Evolutionary conservation across 37 sponge, comb jelly and placozoan species (phyloP), one percentile per base, ranked within the genome.

Genomic region (Diacarnus erythraeanus): DNA sequence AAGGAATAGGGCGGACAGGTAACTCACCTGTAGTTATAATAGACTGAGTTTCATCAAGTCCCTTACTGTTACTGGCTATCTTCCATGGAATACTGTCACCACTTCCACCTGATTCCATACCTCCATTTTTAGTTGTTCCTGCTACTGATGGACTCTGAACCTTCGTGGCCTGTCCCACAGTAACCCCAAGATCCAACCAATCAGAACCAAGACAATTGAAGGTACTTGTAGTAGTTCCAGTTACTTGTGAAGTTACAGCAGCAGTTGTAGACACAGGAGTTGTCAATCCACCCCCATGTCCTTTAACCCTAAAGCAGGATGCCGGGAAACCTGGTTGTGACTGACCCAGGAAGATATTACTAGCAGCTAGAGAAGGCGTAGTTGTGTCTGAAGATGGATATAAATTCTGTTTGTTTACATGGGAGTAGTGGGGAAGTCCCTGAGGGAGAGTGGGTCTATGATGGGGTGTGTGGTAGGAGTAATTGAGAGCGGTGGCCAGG

Each of bases 181-280:
- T 71, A 21, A 33, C 37, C 38, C 80, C 71, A 0, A 69, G 39
- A 22, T 47, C 80, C 41, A 60, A 61, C 81, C 81, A 77, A 1
- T 77, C 65, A 6, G 59, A 33, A 6, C 39, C 76, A n/a, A 47
- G 34, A 47, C 51, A 44, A 40, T 30, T 44, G 73, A 9, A 51
- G 51, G 0, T 26, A 23, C 34, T 72, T 31, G 3, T 42, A 25
- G 15, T 21, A 20, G 42, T 42, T 27, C 6, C 26, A 8, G 64
- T 8, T 6, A 15, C 6, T 25, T 6, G 8, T 25, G 26, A 3
- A 18, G 26, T 42, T 25, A 1, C 71, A 5, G 23, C 1, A 1
- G 2, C 22, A 22, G 3, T 17, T 2, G n/a, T 40, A 3, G 71
- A 2, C 5, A 38, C 29, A 30, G 34, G 4, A 6, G 72, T 42